Conservation (phyloP, 1,140 invertebrate genomes). For the Papilio polytes region DNA sequence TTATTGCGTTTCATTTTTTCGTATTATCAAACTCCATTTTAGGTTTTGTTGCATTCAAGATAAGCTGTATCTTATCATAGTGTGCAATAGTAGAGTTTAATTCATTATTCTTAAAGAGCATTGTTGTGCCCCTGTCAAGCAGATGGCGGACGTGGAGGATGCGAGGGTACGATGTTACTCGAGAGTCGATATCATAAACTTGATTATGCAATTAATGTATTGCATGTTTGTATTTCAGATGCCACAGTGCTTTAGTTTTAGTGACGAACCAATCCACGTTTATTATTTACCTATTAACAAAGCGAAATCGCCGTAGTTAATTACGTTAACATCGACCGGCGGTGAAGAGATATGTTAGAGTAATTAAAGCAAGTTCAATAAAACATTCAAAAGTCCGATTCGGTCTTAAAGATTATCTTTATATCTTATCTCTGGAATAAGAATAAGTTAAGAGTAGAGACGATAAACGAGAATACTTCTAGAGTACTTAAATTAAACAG, state of each 20-base stretch:
- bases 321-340: conserved; percentile 15
- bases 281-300: conserved; percentile 27
- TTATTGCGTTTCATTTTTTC: conserved; percentile 73
- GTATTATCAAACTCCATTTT: conserved; percentile 57
- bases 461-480: conserved; percentile 35
- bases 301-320: conserved; percentile 27
- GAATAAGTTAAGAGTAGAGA: conserved; percentile 29
- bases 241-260: conserved; percentile 40
- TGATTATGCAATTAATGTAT: conserved; percentile 49
- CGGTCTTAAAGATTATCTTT: conserved; percentile 39
- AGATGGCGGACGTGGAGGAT: conserved; percentile 31
- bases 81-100: conserved; percentile 20
- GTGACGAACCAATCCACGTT: conserved; percentile 28
- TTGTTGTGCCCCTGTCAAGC: neutral
- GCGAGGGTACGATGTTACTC: conserved; percentile 35
- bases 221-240: conserved; percentile 41
- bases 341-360: conserved; percentile 33
- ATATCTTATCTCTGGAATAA: conserved; percentile 37
- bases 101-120: conserved; percentile 3
- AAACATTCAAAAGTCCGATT: conserved; percentile 39
- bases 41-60: conserved; percentile 41
- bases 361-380: conserved; percentile 34
- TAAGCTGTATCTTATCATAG: neutral
- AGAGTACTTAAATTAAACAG: conserved; percentile 33
- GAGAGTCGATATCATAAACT: conserved; percentile 42